Evolutionary conservation across 2,888 invertebrate genomes (phyloP).

Genomic region (Danaus chrysippus): DNA sequence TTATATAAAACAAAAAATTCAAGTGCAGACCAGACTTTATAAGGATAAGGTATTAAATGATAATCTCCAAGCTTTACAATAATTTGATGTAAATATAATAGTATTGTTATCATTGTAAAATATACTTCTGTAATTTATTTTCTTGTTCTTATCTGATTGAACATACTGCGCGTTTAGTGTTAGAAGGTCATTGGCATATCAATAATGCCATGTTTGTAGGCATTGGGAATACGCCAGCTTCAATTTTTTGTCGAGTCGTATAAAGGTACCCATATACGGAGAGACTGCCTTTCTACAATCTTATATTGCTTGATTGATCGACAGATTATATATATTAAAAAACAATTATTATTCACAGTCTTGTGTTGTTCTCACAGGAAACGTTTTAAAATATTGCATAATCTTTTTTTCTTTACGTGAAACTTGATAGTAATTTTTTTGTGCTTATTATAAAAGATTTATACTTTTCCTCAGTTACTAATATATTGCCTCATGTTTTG

Average conservation of each 20-base stretch:
- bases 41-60: too few relatives aligned
- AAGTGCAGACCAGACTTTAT: too few relatives aligned
- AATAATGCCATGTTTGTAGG: conserved; percentile 22
- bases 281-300: conserved; percentile 29
- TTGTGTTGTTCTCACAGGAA: conserved; percentile 14
- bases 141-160: conserved; percentile 25
- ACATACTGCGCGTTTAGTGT: conserved; percentile 19
- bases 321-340: conserved; percentile 23
- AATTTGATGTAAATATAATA: conserved; percentile 10
- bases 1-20: too few relatives aligned
- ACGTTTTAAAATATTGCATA: conserved; percentile 7
- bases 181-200: conserved; percentile 30
- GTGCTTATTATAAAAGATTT: too few relatives aligned
- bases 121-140: conserved; percentile 24
- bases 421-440: too few relatives aligned
- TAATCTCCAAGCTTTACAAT: neutral
- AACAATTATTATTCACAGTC: conserved; percentile 17
- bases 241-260: conserved; percentile 28
- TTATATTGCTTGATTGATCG: conserved; percentile 27
- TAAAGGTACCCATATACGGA: conserved; percentile 27
- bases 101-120: conserved; percentile 21
- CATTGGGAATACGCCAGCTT: conserved; percentile 32
- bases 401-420: neutral
- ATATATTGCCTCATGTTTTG: too few relatives aligned
- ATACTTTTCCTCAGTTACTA: too few relatives aligned